Conservation (phyloP, 1,140 invertebrate genomes). For the Acromyrmex echinatior region DNA sequence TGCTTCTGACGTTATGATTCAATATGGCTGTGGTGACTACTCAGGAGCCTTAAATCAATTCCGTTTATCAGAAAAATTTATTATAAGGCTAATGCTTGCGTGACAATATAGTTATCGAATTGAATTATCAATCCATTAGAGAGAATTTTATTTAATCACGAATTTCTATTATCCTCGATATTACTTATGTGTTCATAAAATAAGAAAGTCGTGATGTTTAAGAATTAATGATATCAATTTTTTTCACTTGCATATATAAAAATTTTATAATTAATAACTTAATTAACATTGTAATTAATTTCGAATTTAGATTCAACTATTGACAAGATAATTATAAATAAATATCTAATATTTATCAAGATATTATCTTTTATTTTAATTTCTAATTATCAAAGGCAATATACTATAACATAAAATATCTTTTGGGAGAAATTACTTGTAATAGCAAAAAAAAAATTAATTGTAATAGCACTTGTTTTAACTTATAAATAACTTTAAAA, state of each 20-base stretch:
- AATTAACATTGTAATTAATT: background rate
- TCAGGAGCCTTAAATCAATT: background rate
- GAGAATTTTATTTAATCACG: background rate
- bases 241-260: background rate
- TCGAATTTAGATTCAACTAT: background rate
- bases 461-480: background rate
- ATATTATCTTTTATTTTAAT: background rate
- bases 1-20: too few species aligned
- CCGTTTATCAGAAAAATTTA: background rate
- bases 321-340: background rate
- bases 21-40: too few species aligned
- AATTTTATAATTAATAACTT: background rate
- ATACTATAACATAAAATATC: background rate
- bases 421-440: background rate
- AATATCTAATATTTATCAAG: background rate
- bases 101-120: background rate
- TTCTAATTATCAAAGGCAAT: background rate
- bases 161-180: background rate
- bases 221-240: conserved; percentile 2
- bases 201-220: background rate
- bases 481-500: background rate
- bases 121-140: background rate
- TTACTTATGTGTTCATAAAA: background rate
- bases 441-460: background rate
- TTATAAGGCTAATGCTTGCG: background rate